A percentile compares a stretch with the other conserved stretches of the same genome.
Conservation (phyloP, 2,797 vertebrate species). For the Enteromius trimaculatus region DNA sequence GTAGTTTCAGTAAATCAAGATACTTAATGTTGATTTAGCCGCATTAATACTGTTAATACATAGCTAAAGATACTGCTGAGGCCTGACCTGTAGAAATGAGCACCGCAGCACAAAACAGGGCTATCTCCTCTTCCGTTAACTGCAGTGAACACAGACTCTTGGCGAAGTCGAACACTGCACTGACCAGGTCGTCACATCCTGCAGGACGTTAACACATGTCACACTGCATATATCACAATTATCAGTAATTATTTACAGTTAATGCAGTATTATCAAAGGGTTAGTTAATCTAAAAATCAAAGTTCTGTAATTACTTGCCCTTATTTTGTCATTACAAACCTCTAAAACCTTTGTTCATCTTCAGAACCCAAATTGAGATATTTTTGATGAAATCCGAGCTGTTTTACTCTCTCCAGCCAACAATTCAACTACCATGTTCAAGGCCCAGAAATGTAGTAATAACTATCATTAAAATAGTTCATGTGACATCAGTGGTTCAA, state of each 20-base stretch:
- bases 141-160: conserved; percentile 98
- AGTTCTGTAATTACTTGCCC: too few species aligned
- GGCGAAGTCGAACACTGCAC: conserved; percentile 97
- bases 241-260: neutral
- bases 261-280: neutral
- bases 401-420: too few species aligned
- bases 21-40: neutral
- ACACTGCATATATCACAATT: neutral
- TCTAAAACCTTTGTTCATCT: too few species aligned
- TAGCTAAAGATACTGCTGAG: neutral
- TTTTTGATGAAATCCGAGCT: too few species aligned
- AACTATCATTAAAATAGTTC: neutral
- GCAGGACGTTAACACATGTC: conserved; percentile 27
- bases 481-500: neutral
- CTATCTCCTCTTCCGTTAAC: conserved; percentile 98
- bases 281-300: neutral
- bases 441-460: neutral
- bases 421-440: neutral
- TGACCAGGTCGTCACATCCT: conserved; percentile 98
- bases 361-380: too few species aligned
- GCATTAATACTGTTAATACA: too few species aligned
- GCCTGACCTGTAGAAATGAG: conserved; percentile 96
- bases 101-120: conserved; percentile 97
- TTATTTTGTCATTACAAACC: too few species aligned
- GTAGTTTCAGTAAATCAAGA: neutral